Evolutionary conservation across 2,113 vertebrate genomes (phyloP).

Genomic region (Pandion haliaetus): DNA sequence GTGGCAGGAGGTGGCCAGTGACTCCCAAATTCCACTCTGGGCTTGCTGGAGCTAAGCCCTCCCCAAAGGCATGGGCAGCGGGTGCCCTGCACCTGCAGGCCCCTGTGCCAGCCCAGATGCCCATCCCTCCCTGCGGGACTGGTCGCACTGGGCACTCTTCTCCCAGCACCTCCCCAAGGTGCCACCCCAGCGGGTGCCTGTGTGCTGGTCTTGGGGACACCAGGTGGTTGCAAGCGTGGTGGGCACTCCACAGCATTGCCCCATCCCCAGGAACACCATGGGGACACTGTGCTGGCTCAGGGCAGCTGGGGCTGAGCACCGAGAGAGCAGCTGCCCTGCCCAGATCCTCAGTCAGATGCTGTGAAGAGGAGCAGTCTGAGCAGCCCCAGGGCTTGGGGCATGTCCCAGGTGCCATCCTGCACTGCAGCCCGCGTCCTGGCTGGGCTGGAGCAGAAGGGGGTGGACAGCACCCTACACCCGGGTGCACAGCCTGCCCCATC

Average conservation of each 20-base stretch:
- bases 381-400: accelerated
- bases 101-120: not conserved
- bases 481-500: not conserved
- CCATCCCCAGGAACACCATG: not conserved
- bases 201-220: not conserved
- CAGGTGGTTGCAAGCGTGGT: accelerated
- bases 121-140: accelerated
- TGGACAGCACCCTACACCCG: not conserved
- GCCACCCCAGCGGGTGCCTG: accelerated
- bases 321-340: not conserved
- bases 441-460: not conserved
- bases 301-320: not conserved
- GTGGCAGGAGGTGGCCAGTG: not conserved
- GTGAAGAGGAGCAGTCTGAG: not conserved
- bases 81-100: not conserved
- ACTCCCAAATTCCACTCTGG: not conserved
- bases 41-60: not conserved
- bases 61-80: not conserved
- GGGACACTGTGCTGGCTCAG: not conserved
- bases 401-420: not conserved
- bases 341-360: not conserved
- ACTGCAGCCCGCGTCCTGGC: accelerated
- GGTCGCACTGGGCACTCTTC: not conserved
- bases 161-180: not conserved
- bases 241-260: not conserved